Conservation (phyloP, 2,113 vertebrate genomes). For the Polypterus senegalus region DNA sequence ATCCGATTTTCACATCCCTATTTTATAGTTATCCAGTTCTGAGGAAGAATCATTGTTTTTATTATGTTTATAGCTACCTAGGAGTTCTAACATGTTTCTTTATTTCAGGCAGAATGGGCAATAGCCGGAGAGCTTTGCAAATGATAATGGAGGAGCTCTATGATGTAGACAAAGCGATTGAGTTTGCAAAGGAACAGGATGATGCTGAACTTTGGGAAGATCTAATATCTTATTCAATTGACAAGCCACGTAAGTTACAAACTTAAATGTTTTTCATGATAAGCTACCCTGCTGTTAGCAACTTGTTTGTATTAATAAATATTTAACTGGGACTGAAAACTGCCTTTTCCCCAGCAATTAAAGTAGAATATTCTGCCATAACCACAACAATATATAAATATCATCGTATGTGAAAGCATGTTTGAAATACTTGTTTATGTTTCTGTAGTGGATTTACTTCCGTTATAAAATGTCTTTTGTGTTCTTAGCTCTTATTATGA, state of each 20-base stretch:
- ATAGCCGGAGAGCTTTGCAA: conserved; percentile 85
- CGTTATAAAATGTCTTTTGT: too few relatives aligned
- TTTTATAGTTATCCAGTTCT: conserved; percentile 46
- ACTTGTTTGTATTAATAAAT: too few relatives aligned
- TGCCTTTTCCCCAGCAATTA: too few relatives aligned
- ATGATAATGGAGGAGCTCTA: conserved; percentile 96
- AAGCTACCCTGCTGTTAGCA: too few relatives aligned
- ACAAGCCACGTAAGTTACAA: conserved; percentile 78
- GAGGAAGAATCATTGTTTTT: conserved; percentile 94
- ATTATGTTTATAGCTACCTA: conserved; percentile 67
- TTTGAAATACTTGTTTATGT: too few relatives aligned
- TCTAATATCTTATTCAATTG: conserved; percentile 92
- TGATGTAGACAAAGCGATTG: conserved; percentile 93
- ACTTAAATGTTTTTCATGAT: background rate
- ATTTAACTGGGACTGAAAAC: too few relatives aligned
- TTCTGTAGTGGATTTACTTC: too few relatives aligned
- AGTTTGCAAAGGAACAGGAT: conserved; percentile 96
- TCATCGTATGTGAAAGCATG: too few relatives aligned
- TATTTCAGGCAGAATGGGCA: conserved; percentile 86
- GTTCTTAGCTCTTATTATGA: too few relatives aligned
- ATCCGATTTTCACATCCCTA: too few relatives aligned
- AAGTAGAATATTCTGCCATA: too few relatives aligned
- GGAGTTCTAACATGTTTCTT: background rate
- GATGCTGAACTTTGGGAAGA: conserved; percentile 95
- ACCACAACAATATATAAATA: too few relatives aligned